Conservation (phyloP, 2,113 vertebrate species). For the Symphodus melops region DNA sequence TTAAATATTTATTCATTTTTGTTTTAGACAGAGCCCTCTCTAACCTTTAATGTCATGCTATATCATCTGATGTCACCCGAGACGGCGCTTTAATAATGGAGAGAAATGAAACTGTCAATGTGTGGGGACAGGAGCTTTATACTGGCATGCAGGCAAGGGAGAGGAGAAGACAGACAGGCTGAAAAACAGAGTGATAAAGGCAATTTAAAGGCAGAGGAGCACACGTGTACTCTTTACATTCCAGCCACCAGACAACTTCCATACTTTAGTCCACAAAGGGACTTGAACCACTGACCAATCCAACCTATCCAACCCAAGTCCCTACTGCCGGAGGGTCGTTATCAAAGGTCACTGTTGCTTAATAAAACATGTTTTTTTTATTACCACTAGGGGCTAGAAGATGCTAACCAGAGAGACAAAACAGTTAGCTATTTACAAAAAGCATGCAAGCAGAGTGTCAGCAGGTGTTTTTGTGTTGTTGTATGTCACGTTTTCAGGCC, state of each 20-base stretch:
- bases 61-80: conserved; percentile 41
- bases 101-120: conserved; percentile 54
- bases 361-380: too few species aligned
- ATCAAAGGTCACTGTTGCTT: too few species aligned
- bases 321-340: too few species aligned
- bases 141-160: conserved; percentile 5
- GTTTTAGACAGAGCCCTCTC: background rate
- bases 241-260: too few species aligned
- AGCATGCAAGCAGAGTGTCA: background rate
- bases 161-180: background rate
- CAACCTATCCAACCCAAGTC: too few species aligned
- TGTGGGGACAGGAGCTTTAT: conserved; percentile 27
- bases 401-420: too few species aligned
- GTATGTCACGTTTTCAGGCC: background rate
- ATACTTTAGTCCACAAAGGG: too few species aligned
- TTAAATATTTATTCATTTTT: too few species aligned
- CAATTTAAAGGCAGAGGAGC: background rate
- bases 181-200: conserved; percentile 6
- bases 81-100: conserved; percentile 52
- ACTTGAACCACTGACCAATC: too few species aligned
- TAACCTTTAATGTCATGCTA: conserved; percentile 47
- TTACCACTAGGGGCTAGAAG: too few species aligned
- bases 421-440: too few species aligned
- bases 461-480: conserved; percentile 7
- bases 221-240: background rate